Base-by-base conservation (phyloP, 2,113 vertebrate species). In the Triplophysa dalaica region DNA sequence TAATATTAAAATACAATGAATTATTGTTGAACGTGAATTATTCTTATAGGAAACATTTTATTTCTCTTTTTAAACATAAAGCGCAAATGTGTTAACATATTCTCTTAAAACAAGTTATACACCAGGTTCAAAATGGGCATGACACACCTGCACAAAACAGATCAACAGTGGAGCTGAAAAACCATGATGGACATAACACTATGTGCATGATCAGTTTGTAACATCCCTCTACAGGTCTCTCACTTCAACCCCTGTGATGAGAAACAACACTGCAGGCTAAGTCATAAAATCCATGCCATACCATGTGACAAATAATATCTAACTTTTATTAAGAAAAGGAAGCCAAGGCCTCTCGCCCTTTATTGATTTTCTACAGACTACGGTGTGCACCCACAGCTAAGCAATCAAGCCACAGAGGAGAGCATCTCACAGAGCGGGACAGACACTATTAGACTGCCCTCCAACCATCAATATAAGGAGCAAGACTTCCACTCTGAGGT, bases 251-350 rank as follows among this genome's bases (percentile, higher is more conserved):
- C 93, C 94, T 94, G 93, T 94, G 92, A 95, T 93, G 93, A 94
- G 92, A 94, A 91, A 91, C 92, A 92, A 89, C 90, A 93, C 93
- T 94, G 92, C 90, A 90, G 94, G 94, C 91, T 94, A 95, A 93
- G 94, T 95, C 94, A 95, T 96, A 95, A 95, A 95, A 94, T 93
- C 92, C 93, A 89, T 92, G 90, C 92, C 92, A 91, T 91, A 93
- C 93, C 93, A 93, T 94, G 94, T 95, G 94, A 95, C 94, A 95
- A 94, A 94, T 95, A 94, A 94, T 95, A 94, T 95, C 94, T 95
- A 95, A 95, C 93, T 93, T 95, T 95, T 95, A 95, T 95, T 95
- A 96, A 95, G 95, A 81, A 93, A 94, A 94, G 94, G 92, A 95
- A 95, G 91, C 93, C 90, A 92, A 94, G 94, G 93, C 94, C 91